Percentiles rank a stretch among this genome's conserved stretches.
phyloP scores from a whole-genome alignment of 2,113 vertebrate species.

The Malurus melanocephalus region DNA sequence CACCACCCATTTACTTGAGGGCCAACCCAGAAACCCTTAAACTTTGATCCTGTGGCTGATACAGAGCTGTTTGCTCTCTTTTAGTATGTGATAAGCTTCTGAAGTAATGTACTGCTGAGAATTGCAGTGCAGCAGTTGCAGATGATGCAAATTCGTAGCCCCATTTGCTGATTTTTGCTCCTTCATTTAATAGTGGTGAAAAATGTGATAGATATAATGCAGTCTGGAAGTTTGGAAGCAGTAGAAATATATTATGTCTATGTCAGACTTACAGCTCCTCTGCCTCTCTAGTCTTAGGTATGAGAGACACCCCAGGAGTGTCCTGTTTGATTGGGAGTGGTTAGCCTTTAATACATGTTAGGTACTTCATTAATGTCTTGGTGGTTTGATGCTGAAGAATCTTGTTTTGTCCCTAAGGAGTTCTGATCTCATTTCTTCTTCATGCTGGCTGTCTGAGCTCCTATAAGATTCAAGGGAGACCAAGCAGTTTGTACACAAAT shows the following conservation, averaged over 20 bases:
- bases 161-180: neutral
- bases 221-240: neutral
- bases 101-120: neutral
- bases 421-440: neutral
- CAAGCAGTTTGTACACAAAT: neutral
- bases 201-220: neutral
- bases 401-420: neutral
- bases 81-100: neutral
- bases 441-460: neutral
- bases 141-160: neutral
- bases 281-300: neutral
- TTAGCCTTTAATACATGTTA: neutral
- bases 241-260: neutral
- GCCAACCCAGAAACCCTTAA: neutral
- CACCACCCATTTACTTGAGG: neutral
- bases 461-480: neutral
- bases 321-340: neutral
- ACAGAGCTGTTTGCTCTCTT: neutral
- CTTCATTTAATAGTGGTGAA: neutral
- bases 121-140: neutral
- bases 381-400: neutral
- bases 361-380: neutral
- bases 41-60: neutral
- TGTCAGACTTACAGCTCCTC: neutral
- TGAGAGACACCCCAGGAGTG: neutral